phyloP scores from a whole-genome alignment of 2,888 invertebrate species.

The Eupithecia insigniata region DNA sequence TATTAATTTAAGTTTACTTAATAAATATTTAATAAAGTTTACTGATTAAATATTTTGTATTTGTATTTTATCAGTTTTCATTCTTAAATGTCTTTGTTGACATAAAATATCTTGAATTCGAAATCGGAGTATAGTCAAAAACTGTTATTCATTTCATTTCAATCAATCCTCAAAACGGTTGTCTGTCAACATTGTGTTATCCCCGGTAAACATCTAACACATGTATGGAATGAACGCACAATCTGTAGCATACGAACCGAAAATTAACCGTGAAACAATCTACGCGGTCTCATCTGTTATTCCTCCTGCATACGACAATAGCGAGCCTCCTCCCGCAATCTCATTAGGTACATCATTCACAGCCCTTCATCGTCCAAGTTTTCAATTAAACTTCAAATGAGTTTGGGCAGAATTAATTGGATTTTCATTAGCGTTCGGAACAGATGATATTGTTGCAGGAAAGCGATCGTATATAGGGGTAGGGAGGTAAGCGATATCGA shows the following conservation, averaged over 20 bases:
- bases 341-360: constrained; percentile 76
- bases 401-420: constrained; percentile 82
- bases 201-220: background rate
- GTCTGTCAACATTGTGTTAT: background rate
- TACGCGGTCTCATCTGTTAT: constrained; percentile 70
- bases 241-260: constrained; percentile 42
- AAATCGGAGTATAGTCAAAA: too few species aligned
- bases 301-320: constrained; percentile 79
- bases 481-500: constrained; percentile 44
- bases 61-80: too few species aligned
- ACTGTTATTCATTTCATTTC: too few species aligned
- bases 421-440: constrained; percentile 82
- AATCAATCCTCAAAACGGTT: background rate
- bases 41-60: too few species aligned
- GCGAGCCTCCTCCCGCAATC: constrained; percentile 65
- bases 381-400: constrained; percentile 84
- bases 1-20: too few species aligned
- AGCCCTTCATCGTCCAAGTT: constrained; percentile 70
- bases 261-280: constrained; percentile 73
- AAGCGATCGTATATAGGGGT: constrained; percentile 57
- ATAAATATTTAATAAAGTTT: too few species aligned
- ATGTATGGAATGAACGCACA: background rate
- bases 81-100: too few species aligned
- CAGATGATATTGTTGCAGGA: constrained; percentile 81
- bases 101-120: too few species aligned